phyloP scores from a whole-genome alignment of 64 coral and sea anemone species.

The Montipora efflorescens region DNA sequence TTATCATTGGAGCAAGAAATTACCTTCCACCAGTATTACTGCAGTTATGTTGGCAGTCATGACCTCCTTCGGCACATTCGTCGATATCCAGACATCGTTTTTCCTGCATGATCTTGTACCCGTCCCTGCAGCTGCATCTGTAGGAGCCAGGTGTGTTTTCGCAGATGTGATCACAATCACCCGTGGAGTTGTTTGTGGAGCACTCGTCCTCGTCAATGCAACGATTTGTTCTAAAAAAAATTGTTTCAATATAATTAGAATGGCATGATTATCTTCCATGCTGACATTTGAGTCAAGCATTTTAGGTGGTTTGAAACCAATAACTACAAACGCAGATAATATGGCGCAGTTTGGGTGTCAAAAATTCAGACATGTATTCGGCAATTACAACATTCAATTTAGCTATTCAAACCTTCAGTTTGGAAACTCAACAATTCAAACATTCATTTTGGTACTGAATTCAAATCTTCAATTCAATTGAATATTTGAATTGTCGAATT shows the following conservation, averaged over 20 bases:
- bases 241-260: background rate
- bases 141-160: constrained; percentile 79
- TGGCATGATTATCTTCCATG: background rate
- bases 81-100: constrained; percentile 75
- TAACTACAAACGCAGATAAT: no score
- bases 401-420: no score
- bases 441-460: no score
- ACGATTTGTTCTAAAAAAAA: constrained; percentile 9
- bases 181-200: constrained; percentile 49
- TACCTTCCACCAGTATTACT: constrained; percentile 86
- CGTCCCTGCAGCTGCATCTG: constrained; percentile 65
- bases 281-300: background rate
- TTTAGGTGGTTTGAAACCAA: no score
- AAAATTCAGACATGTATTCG: no score
- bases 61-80: constrained; percentile 43
- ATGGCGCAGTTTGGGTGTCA: no score
- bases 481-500: no score
- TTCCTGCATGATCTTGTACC: constrained; percentile 48
- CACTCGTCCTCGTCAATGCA: constrained; percentile 88
- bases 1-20: background rate
- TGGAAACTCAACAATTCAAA: no score
- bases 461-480: no score
- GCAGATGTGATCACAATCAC: constrained; percentile 81
- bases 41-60: constrained; percentile 81
- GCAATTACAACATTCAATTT: no score